These are phyloP conservation scores for Lanius collurio DNA, from an alignment of 2,113 vertebrate genomes.

Conservation along the genomic window DNA sequence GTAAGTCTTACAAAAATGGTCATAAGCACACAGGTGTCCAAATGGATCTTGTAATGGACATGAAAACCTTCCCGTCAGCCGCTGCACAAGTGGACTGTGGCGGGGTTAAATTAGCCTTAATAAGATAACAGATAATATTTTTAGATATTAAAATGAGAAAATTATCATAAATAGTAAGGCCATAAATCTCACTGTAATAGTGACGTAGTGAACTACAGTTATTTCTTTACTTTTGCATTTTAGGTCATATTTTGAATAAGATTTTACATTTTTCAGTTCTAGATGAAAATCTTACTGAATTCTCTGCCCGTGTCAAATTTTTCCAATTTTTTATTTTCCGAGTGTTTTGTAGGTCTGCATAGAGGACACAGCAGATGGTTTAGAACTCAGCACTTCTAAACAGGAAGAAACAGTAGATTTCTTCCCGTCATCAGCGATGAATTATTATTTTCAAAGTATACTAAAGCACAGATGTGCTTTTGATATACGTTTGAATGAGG, in stretches of 20 bases:
- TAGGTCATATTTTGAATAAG: not conserved
- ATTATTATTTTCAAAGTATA: not conserved
- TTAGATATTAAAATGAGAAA: not conserved
- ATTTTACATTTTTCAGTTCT: not conserved
- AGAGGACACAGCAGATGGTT: not conserved
- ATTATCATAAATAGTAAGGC: not conserved
- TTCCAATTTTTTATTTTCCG: not conserved
- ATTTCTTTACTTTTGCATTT: not conserved
- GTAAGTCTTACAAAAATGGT: not conserved
- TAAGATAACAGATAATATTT: not conserved
- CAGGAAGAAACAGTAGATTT: not conserved
- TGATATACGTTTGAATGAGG: not conserved
- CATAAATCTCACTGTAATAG: not conserved
- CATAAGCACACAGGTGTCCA: not conserved
- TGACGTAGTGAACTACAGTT: not conserved
- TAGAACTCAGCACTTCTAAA: not conserved
- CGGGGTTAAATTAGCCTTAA: not conserved
- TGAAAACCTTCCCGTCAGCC: not conserved
- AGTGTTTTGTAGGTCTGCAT: not conserved
- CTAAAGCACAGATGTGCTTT: not conserved
- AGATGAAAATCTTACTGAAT: not conserved
- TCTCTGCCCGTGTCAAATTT: not conserved
- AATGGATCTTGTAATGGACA: not conserved
- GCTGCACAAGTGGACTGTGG: not conserved
- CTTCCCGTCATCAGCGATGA: not conserved